phyloP scores from a whole-genome alignment of 2,797 vertebrate species.

The Chrysocyon brachyurus region DNA sequence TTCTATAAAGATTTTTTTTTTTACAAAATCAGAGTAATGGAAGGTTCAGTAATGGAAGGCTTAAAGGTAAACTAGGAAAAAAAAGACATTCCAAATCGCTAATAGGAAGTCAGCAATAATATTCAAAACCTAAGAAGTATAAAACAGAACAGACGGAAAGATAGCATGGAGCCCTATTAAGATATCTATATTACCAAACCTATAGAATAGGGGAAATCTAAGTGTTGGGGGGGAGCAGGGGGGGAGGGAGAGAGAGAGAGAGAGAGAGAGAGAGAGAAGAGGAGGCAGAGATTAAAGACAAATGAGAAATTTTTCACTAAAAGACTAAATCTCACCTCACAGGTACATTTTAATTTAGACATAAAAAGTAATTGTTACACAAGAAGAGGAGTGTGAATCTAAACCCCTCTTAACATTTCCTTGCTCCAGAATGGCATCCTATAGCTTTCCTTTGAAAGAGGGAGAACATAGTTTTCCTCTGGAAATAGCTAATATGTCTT shows the following conservation, averaged over 20 bases:
- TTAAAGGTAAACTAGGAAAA: not conserved
- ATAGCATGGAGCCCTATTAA: not conserved
- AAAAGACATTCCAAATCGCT: not conserved
- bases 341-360: constrained; percentile 49
- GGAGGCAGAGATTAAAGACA: not conserved
- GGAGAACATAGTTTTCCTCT: not conserved
- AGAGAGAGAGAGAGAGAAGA: not conserved
- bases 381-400: not conserved
- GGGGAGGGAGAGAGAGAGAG: not conserved
- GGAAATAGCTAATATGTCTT: not conserved
- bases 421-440: not conserved
- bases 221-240: no score
- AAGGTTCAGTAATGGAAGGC: not conserved
- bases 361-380: not conserved
- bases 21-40: constrained; percentile 29
- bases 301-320: constrained; percentile 33
- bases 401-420: not conserved
- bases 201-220: not conserved
- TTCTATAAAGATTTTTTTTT: constrained; percentile 24
- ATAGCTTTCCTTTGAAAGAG: not conserved
- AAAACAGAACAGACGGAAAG: not conserved
- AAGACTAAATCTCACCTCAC: not conserved
- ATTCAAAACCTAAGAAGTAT: not conserved
- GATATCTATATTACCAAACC: not conserved
- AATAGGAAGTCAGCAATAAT: not conserved